phyloP scores from a whole-genome alignment of 2,797 vertebrate species.

The Pseudopleuronectes americanus region DNA sequence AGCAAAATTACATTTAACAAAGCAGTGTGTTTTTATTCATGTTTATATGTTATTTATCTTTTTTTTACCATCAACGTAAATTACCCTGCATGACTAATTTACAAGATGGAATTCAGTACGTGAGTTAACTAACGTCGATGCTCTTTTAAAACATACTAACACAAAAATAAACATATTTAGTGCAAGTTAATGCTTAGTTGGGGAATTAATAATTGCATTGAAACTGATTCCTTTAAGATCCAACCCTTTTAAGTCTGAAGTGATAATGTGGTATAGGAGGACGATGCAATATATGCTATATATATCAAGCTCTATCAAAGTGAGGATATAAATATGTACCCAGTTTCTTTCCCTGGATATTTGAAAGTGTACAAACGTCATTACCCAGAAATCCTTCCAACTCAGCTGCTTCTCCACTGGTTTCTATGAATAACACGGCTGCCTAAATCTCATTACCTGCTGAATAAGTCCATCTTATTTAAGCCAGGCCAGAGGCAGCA shows the following conservation, averaged over 20 bases:
- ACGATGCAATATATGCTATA: background rate
- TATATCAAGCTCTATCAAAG: too few species aligned
- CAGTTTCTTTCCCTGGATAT: background rate
- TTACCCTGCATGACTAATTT: too few species aligned
- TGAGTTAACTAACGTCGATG: too few species aligned
- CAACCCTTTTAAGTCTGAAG: background rate
- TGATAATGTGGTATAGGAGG: background rate
- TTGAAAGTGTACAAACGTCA: background rate
- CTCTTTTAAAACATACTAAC: too few species aligned
- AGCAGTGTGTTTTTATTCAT: too few species aligned
- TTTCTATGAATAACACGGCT: conserved; percentile 26
- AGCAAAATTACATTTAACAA: too few species aligned
- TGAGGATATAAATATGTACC: too few species aligned
- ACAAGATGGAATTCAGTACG: too few species aligned
- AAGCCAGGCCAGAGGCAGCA: conserved; percentile 28
- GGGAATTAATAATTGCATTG: background rate
- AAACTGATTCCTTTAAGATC: background rate
- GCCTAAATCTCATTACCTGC: conserved; percentile 62
- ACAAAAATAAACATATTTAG: too few species aligned
- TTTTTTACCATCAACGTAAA: too few species aligned
- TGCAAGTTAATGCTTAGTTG: too few species aligned
- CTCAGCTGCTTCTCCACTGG: conserved; percentile 22
- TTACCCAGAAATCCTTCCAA: background rate
- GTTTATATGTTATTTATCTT: too few species aligned
- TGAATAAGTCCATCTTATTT: conserved; percentile 47